Evolutionary conservation across 1,140 invertebrate species (phyloP).

Genomic region (Sycophila sp.): DNA sequence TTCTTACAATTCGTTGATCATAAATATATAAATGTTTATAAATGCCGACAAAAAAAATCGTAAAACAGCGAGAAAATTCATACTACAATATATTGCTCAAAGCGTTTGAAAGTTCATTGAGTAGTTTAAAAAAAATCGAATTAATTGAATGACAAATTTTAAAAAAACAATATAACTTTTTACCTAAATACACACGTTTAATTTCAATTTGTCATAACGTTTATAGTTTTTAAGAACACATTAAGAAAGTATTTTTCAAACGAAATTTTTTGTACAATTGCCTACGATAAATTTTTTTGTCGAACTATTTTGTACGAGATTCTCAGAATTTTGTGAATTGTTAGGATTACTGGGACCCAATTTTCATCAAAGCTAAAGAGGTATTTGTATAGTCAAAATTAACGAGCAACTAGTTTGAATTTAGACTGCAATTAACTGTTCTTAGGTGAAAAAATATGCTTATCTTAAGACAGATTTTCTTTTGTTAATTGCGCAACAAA

Average conservation of each 20-base stretch:
- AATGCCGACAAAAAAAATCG: too few relatives aligned
- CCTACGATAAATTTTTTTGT: neutral
- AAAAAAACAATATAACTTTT: neutral
- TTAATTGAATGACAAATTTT: neutral
- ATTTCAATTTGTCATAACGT: neutral
- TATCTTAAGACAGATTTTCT: too few relatives aligned
- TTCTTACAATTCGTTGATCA: too few relatives aligned
- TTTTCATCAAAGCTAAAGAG: constrained; percentile 4
- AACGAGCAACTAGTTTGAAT: constrained; percentile 6
- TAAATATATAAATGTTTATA: too few relatives aligned
- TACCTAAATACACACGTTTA: neutral
- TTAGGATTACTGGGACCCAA: constrained; percentile 10
- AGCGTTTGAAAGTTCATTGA: too few relatives aligned
- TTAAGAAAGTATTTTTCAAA: constrained; percentile 11
- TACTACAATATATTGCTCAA: too few relatives aligned
- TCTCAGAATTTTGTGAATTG: neutral
- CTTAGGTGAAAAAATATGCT: too few relatives aligned
- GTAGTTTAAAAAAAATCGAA: neutral
- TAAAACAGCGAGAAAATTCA: too few relatives aligned
- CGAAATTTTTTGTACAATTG: constrained; percentile 12
- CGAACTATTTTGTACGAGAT: constrained; percentile 5
- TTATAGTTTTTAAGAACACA: constrained; percentile 2
- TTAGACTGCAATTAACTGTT: constrained; percentile 2
- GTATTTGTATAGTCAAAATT: neutral
- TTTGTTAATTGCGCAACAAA: neutral